A percentile compares a stretch with the other conserved stretches of the same genome.
Conservation (phyloP, 2,797 vertebrate genomes). For the Pseudotriccus pelzelni region DNA sequence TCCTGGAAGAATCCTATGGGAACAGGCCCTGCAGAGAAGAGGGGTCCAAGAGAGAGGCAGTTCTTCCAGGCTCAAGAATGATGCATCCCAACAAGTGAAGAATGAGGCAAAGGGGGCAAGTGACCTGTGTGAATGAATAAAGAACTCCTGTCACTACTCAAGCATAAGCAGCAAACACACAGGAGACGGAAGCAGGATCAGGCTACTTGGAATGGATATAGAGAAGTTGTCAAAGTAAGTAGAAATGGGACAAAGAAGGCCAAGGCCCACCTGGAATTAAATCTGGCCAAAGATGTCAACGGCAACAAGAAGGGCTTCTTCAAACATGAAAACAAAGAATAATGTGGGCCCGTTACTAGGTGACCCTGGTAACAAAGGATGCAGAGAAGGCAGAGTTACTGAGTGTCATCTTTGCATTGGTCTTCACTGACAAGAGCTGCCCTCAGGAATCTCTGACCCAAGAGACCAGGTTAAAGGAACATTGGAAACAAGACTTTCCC, state of each 20-base stretch:
- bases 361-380: not conserved
- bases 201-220: not conserved
- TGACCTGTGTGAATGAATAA: not conserved
- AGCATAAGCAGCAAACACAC: not conserved
- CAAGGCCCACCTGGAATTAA: not conserved
- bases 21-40: not conserved
- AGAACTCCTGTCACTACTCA: not conserved
- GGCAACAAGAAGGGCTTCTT: not conserved
- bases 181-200: not conserved
- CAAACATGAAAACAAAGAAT: not conserved
- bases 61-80: not conserved
- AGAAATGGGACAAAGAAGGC: not conserved
- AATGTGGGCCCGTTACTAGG: not conserved
- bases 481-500: not conserved
- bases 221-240: not conserved
- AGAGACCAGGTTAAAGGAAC: not conserved
- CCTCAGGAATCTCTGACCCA: not conserved
- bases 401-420: not conserved
- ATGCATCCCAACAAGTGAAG: not conserved
- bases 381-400: not conserved
- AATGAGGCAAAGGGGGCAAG: not conserved
- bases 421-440: not conserved
- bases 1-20: not conserved
- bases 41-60: not conserved
- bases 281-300: not conserved